These are phyloP conservation scores for Arizona elegans DNA, from an alignment of 2,113 vertebrate species.

Conservation along the genomic window DNA sequence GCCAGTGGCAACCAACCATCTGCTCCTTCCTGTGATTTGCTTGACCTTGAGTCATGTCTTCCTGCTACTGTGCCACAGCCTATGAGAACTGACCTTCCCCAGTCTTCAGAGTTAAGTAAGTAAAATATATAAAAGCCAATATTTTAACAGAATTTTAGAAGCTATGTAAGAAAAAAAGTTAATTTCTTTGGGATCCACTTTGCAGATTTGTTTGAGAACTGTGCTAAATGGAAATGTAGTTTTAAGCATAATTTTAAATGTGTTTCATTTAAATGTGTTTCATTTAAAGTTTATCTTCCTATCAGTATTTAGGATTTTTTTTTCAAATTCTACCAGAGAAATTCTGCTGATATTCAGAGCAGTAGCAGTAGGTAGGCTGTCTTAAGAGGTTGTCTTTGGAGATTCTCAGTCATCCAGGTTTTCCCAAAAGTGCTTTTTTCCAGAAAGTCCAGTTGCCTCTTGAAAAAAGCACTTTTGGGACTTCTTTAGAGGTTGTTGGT, in stretches of 20 bases:
- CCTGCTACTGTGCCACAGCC: constrained; percentile 1
- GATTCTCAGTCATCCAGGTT: no score
- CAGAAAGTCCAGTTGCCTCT: no score
- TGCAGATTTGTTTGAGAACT: neutral
- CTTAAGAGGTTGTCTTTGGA: neutral
- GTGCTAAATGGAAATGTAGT: neutral
- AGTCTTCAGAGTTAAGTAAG: constrained; percentile 64
- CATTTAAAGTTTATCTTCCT: no score
- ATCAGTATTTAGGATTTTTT: neutral
- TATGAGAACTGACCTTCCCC: constrained; percentile 37
- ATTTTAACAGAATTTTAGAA: constrained; percentile 11
- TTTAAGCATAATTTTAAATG: neutral
- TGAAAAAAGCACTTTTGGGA: no score
- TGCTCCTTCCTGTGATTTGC: constrained; percentile 72
- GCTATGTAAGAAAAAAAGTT: neutral
- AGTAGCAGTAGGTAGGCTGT: neutral
- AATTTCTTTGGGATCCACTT: neutral
- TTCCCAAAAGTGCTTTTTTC: no score
- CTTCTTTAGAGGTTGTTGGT: neutral
- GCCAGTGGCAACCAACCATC: constrained; percentile 66
- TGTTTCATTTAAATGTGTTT: neutral
- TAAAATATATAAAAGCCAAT: neutral
- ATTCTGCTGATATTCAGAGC: neutral
- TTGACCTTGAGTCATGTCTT: constrained; percentile 58
- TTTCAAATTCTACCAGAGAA: neutral